Evolutionary conservation across 2,888 invertebrate genomes (phyloP), one percentile per base, ranked within the genome.

Genomic region (Iselma pallidipennis): DNA sequence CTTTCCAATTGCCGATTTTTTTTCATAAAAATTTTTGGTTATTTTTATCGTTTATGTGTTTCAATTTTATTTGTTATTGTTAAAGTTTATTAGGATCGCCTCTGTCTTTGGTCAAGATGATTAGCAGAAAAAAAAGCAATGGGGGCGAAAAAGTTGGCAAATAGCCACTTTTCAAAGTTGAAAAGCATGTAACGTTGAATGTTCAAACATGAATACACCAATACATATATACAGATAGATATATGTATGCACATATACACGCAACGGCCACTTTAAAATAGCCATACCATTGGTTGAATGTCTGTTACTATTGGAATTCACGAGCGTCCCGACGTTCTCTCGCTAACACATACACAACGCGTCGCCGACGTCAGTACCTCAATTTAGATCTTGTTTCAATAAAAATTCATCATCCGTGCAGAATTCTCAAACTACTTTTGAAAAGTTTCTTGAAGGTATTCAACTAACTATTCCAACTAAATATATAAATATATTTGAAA

Each of bases 131-230:
- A 45, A 7, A 10, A n/a, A n/a, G n/a, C n/a, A n/a, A n/a, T 21
- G 19, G 21, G n/a, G 12, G 45, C 28, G 31, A 52, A 52, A 55
- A 56, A 60, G 62, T 62, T 73, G 73, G 73, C 73, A 69, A 68
- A 67, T 65, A 61, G 70, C 71, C 70, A 73, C 70, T 64, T 68
- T 66, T 64, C 60, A 66, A 65, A 66, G 67, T 61, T 65, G 66
- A 68, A 66, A 69, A 71, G 64, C 57, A 55, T 65, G 57, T 53
- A 63, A 52, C 29, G 29, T 31, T 19, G 23, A 31, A 31, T 31
- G 29, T 31, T 33, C 26, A 29, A 29, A 33, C 52, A 19, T 25
- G 26, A 23, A 25, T 51, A 4, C 26, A 61, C 54, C 33, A 28
- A 42, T 49, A 55, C 55, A 59, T 58, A 52, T 52, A 58, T 53